Evolutionary conservation across 2,797 vertebrate species (phyloP), one percentile per base, ranked within the genome.

Genomic region (Xiphorhynchus erythropygius): DNA sequence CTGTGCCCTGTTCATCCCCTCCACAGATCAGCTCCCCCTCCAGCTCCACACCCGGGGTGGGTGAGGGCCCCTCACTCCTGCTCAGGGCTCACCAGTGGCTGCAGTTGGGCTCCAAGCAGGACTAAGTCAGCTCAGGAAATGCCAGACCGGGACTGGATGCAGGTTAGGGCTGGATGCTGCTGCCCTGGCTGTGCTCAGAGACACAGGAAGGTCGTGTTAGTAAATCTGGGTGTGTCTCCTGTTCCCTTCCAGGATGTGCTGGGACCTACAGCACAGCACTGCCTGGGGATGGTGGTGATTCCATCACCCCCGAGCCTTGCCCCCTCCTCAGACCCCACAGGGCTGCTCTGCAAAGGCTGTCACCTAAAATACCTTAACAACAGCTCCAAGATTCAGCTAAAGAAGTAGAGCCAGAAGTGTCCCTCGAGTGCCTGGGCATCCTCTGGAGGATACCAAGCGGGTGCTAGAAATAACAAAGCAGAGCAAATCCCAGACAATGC

Each of bases 401-500:
- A 85, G 49, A 80, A 16, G 13, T 21, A 37, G 75, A 89, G 90
- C 69, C 82, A 93, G 44, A 69, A 67, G 8, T 59, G 64, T 79
- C 91, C 79, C 89, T 87, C 11, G 56, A 86, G 82, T 80, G 92
- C 79, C 69, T 73, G 85, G 32, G 74, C 84, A 78, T 37, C 89
- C 79, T 78, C 83, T 82, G 63, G 67, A 85, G 83, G 78, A 35
- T 39, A 75, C 53, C 70, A 52, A 81, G 89, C 1, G 39, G 79
- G 83, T 92, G 82, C 80, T 76, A 84, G 89, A 86, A 96, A 90
- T 67, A 94, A 94, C 76, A 96, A 91, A 94, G 69, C 91, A 94
- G 91, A 92, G 76, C 82, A 84, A 73, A 87, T 52, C 69, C 79
- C 46, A 47, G 73, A 84, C 94, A 93, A 65, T 71, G 87, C 70